Evolutionary conservation across 1,140 invertebrate species (phyloP), one percentile per base, ranked within the genome.

Genomic region (Zophobas morio): DNA sequence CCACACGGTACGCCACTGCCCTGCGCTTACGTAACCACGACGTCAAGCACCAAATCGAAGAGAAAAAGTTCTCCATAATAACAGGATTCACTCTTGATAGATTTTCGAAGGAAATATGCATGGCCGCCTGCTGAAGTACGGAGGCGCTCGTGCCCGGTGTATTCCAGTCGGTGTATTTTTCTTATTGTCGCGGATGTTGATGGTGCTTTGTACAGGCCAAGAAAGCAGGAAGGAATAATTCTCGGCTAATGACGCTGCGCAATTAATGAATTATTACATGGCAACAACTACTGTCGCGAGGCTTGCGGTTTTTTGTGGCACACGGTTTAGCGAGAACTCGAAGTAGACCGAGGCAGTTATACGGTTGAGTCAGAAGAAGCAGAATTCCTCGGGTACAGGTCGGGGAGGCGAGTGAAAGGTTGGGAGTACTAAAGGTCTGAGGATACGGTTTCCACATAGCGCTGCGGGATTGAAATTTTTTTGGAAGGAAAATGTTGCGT

Each of bases 1-100:
- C n/a, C 49, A 5, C n/a, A 8, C 42, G n/a, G 49, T 51, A 20
- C 49, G 49, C 49, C 49, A 20, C 49, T 20, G 49, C 49, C 20
- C 49, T 46, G 3, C 42, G 8, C 42, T 20, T 2, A 51, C 49
- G 49, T 20, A 6, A 51, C 3, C 4, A 51, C 6, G 49, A 51
- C n/a, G 49, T 51, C 49, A 51, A 51, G n/a, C 49, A n/a, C 49
- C 6, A 20, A 20, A 66, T 39, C 54, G 54, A 34, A 57, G 33
- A 42, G 33, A 66, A 63, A 66, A 66, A 46, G 40, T 66, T 39
- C 42, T 66, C n/a, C 2, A 32, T 66, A 66, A 66, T 66, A 66
- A 42, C 60, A 66, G 60, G 39, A 66, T 66, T 66, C 60, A 66
- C 60, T 66, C 8, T 66, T 66, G 6, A 66, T 66, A 40, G 60